These are phyloP conservation scores for Edolisoma coerulescens DNA, from an alignment of 2,113 vertebrate genomes.

Conservation along the genomic window DNA sequence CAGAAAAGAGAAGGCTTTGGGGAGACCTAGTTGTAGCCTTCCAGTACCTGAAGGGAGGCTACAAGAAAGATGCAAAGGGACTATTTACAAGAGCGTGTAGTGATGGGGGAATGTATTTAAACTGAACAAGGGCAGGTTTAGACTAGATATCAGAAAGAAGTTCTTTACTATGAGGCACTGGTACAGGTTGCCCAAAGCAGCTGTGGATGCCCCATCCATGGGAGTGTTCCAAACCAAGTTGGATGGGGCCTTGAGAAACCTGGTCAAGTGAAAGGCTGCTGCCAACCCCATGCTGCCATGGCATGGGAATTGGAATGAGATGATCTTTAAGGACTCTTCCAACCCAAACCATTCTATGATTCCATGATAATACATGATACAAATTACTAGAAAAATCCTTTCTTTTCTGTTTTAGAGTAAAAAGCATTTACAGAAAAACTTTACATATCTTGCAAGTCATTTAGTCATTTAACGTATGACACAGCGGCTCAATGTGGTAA, in stretches of 20 bases:
- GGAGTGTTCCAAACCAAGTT: not conserved
- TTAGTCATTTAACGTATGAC: not conserved
- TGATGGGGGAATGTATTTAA: accelerated
- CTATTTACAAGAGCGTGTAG: not conserved
- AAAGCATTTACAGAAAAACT: not conserved
- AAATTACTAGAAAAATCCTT: not conserved
- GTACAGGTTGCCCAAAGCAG: not conserved
- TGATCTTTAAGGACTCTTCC: not conserved
- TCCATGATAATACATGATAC: not conserved
- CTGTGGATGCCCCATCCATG: not conserved
- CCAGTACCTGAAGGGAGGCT: not conserved
- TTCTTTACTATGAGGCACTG: not conserved
- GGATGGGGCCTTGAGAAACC: not conserved
- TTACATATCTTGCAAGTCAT: not conserved
- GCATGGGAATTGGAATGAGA: not conserved
- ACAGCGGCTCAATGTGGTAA: not conserved
- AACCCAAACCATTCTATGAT: not conserved
- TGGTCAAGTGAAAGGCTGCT: not conserved
- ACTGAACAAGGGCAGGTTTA: not conserved
- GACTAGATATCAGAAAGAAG: too few species aligned
- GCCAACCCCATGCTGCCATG: accelerated
- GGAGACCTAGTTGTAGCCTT: not conserved
- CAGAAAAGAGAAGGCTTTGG: not conserved
- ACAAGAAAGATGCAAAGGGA: not conserved
- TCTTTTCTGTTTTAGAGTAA: not conserved